Percentiles rank a stretch among this genome's conserved stretches.
These are phyloP conservation scores for Tricholauxania praeusta DNA, from an alignment of 2,888 invertebrate genomes.

Conservation along the genomic window DNA sequence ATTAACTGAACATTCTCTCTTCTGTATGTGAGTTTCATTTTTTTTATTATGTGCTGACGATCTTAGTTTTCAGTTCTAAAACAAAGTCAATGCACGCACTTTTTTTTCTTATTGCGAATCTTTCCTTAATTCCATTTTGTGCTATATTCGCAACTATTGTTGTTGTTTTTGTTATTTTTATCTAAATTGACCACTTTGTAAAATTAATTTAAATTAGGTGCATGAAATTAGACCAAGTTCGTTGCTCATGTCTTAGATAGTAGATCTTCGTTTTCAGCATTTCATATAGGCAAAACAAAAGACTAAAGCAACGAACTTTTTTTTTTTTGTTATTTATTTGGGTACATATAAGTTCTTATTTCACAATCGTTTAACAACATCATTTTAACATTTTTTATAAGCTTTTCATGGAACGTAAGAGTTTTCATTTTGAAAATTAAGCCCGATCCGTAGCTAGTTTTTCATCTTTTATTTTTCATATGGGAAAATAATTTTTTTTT, in stretches of 20 bases:
- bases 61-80: conserved; percentile 4
- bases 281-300: conserved; percentile 30
- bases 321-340: background rate
- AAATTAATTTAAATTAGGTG: conserved; percentile 17
- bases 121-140: conserved; percentile 3
- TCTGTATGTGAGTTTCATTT: background rate
- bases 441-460: no score
- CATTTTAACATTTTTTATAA: no score
- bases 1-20: no score
- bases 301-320: conserved; percentile 39
- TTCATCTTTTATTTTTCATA: no score
- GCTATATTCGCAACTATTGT: conserved; percentile 20
- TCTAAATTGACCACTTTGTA: conserved; percentile 23
- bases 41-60: background rate
- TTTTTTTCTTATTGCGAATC: conserved; percentile 2
- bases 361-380: no score
- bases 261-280: background rate
- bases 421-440: no score
- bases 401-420: no score
- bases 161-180: conserved; percentile 13
- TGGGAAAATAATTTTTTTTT: no score
- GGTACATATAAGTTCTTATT: no score
- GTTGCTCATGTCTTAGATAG: conserved; percentile 36
- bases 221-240: conserved; percentile 40
- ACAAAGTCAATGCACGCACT: conserved; percentile 33